Evolutionary conservation across 2,888 invertebrate genomes (phyloP), one percentile per base, ranked within the genome.

Genomic region (Ceriagrion tenellum): DNA sequence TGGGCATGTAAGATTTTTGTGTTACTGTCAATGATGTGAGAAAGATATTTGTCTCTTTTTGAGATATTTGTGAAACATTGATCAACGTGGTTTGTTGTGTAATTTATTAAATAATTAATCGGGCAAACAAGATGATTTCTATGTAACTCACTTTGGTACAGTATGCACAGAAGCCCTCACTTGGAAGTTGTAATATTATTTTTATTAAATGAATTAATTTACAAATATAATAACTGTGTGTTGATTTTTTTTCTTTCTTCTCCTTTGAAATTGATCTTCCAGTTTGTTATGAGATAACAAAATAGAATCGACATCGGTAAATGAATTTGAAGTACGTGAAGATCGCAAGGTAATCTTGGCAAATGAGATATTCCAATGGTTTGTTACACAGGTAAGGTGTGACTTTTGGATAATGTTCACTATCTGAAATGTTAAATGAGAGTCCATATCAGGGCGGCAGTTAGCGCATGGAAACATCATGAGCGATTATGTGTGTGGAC

Each of bases 141-240:
- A 93, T 89, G 55, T 81, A 81, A 89, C 69, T 69, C 93, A 93
- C 93, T 69, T 74, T 93, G 35, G 69, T 93, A 93, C 69, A 93
- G 18, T 26, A 93, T 93, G 93, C 93, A 93, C 93, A 47, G 74
- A 10, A 47, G n/a, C 63, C 69, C 40, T 93, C 63, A 47, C 69
- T 16, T 69, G 69, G n/a, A 69, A n/a, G n/a, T 47, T 93, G 93
- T 93, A 93, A 93, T 35, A n/a, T 93, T 93, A 93, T 93, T 93
- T 93, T 93, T 93, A 93, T 93, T 93, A 93, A 93, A 93, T 55
- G 93, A 93, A 93, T 69, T 55, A 18, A 47, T 74, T n/a, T 55
- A 23, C 55, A 55, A 74, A 13, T 35, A 35, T 13, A 81, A 81
- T 18, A 16, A 81, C 18, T 10, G 16, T 81, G 30, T 81, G 30